A percentile compares a stretch with the other conserved stretches of the same genome.
These are phyloP conservation scores for Taeniopygia guttata DNA, from an alignment of 2,797 vertebrate genomes.

Conservation along the genomic window DNA sequence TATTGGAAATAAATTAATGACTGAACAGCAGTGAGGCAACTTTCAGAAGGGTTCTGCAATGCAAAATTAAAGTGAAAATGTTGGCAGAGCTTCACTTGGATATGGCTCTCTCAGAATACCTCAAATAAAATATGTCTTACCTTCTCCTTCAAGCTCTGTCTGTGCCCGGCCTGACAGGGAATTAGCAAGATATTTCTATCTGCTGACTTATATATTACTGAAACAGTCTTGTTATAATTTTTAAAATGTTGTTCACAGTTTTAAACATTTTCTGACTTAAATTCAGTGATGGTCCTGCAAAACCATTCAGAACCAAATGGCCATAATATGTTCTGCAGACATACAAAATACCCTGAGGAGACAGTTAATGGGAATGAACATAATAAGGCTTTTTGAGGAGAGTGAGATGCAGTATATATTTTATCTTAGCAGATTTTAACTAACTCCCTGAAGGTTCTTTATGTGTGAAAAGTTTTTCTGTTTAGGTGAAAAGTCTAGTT, in stretches of 20 bases:
- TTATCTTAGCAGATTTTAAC: conserved; percentile 65
- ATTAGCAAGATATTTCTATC: conserved; percentile 10
- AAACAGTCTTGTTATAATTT: neutral
- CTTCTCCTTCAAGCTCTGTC: neutral
- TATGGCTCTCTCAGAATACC: neutral
- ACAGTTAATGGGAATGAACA: conserved; percentile 68
- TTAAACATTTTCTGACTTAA: conserved; percentile 55
- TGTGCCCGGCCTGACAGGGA: neutral
- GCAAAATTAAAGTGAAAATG: neutral
- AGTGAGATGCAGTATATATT: conserved; percentile 59
- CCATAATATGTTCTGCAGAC: conserved; percentile 70
- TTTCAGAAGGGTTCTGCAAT: neutral
- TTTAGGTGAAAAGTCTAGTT: conserved; percentile 53
- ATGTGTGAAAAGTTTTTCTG: conserved; percentile 53
- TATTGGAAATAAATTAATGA: neutral
- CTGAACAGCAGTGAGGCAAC: neutral
- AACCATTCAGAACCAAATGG: conserved; percentile 63
- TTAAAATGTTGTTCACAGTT: conserved; percentile 29
- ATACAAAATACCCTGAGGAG: conserved; percentile 66
- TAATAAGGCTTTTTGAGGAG: conserved; percentile 64
- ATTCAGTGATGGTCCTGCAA: conserved; percentile 42
- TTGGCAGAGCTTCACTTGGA: neutral
- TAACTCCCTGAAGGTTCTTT: conserved; percentile 51
- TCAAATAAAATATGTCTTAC: conserved; percentile 3
- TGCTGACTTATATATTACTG: conserved; percentile 26